Base-by-base conservation (phyloP, 1,140 invertebrate species). In the Aphidius ervi region DNA sequence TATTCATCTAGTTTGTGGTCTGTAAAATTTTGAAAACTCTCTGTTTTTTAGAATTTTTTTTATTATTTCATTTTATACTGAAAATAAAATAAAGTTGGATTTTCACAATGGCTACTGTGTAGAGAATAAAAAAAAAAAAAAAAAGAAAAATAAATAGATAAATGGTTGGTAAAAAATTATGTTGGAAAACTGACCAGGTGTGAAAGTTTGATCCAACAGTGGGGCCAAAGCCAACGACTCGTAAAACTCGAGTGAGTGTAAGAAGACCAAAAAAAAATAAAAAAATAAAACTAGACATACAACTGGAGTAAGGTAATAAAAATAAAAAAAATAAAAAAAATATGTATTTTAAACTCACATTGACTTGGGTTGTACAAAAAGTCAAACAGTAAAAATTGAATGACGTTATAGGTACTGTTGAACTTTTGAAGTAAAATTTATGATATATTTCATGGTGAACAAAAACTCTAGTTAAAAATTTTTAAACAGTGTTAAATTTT, bases 371-470 rank as follows among this genome's bases (percentile, higher is more conserved):
- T 31, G 49, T 48, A 52, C 49, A 59, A 40, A 20, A 9, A 40
- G 52, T 40, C 52, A 42, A 48, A 53, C 58, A 53, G 60, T 63
- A 63, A 63, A 63, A 60, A 58, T 56, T 46, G 58, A 60, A 60
- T 46, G 62, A 60, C 53, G 43, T 48, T 42, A 31, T 31, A n/a
- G n/a, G 23, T 23, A 9, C 6, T 23, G 54, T 47, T 52, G 8
- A 41, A 59, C 54, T 63, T 63, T 63, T 60, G 54, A 63, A 63
- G 62, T 63, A 58, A 60, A 31, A 60, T 60, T 57, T 54, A 56
- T 40, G 41, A 46, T 23, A 41, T 50, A 57, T 63, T 60, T 63
- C n/a, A 46, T 47, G 56, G 41, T 42, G 46, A 47, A 46, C 41
- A 16, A 54, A 16, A 20, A 52, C 42, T 42, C 48, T 54, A 23